Evolutionary conservation across 2,797 vertebrate genomes (phyloP), one percentile per base, ranked within the genome.

Genomic region (Gadopsis marmoratus): DNA sequence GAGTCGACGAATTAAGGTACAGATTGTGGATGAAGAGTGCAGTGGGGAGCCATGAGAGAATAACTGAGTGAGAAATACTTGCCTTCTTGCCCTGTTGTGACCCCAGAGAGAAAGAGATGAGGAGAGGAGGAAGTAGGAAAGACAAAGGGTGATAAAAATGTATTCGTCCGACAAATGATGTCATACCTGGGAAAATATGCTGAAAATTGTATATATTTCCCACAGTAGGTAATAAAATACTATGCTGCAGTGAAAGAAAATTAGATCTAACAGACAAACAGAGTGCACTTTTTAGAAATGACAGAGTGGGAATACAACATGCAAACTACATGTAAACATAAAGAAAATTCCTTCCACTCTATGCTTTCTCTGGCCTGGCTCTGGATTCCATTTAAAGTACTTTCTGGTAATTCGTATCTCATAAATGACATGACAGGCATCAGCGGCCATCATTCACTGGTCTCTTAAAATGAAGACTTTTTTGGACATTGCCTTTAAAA

Each of bases 51-150:
- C 51, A 79, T 53, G 72, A 76, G 70, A 84, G 74, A 83, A 76
- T 74, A 83, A 86, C 56, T 86, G 82, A 79, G 64, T 76, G 78
- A 85, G 83, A 92, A 93, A 88, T 93, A 95, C 94, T 95, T 95
- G 90, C 95, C 95, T 93, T 91, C 92, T 84, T 93, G 89, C 85
- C 94, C 95, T 96, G 91, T 91, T 83, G 86, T 87, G 85, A 94
- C 90, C 92, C 92, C 85, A 88, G 62, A 81, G 74, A 90, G 31
- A 85, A 48, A 76, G 11, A 79, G 66, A 68, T 29, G 55, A 54
- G 59, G 69, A 89, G 33, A 69, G 62, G 55, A 66, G 78, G 85
- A 54, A 75, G 74, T 26, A 70, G 68, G 75, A 80, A 68, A 85
- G 83, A 89, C 64, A 88, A 90, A 90, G 45, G 45, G 37, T 69